Conservation (phyloP, 2,797 vertebrate species). For the Danionella dracula region DNA sequence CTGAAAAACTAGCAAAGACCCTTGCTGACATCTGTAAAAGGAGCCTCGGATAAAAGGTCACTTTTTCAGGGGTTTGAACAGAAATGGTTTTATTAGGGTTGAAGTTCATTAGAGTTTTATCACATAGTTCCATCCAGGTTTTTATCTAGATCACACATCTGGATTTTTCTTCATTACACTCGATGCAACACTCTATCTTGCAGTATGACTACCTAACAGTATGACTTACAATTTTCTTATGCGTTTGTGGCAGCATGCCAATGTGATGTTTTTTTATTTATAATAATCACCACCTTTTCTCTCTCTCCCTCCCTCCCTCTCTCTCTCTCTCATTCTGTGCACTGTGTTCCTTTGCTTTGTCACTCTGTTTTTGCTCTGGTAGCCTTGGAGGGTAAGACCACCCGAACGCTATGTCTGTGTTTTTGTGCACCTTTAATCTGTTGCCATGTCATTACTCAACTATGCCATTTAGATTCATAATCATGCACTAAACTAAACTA, state of each 20-base stretch:
- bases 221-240: slow-evolving; percentile 29
- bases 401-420: slow-evolving; percentile 46
- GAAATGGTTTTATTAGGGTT: no score
- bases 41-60: no score
- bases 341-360: slow-evolving; percentile 12
- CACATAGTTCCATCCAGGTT: no score
- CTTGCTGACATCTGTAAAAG: no score
- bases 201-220: background rate
- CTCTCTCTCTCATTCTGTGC: background rate
- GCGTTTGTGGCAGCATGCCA: slow-evolving; percentile 60
- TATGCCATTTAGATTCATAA: slow-evolving; percentile 5
- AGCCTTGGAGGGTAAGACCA: slow-evolving; percentile 99
- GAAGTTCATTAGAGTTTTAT: no score
- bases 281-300: slow-evolving; percentile 10
- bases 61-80: no score
- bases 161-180: no score
- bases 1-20: no score
- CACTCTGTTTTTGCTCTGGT: slow-evolving; percentile 62
- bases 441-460: slow-evolving; percentile 10
- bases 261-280: slow-evolving; percentile 32
- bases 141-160: no score
- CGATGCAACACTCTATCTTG: no score
- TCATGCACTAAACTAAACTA: background rate
- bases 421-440: background rate
- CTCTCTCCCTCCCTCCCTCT: background rate